Conservation (phyloP, 1,140 invertebrate genomes). For the Pogonognathellus flavescens region DNA sequence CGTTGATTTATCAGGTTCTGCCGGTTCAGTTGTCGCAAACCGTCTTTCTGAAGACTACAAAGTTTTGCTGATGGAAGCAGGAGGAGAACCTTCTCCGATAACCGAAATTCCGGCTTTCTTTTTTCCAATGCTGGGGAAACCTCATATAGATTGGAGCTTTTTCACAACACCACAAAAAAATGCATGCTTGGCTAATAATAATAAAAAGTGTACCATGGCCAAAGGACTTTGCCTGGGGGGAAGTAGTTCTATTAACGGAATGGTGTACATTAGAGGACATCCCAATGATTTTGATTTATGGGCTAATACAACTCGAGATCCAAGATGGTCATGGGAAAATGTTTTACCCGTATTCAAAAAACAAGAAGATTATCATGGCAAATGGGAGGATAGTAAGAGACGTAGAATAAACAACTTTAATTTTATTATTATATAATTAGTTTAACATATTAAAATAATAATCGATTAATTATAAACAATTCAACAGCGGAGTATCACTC, state of each 20-base stretch:
- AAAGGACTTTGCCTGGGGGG: slow-evolving; percentile 73
- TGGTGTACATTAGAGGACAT: slow-evolving; percentile 79
- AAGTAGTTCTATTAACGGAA: slow-evolving; percentile 74
- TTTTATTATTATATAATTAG: no score
- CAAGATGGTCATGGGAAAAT: slow-evolving; percentile 71
- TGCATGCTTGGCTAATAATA: slow-evolving; percentile 70
- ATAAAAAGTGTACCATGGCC: slow-evolving; percentile 67
- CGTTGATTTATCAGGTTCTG: no score
- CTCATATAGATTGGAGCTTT: slow-evolving; percentile 78
- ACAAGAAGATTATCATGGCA: slow-evolving; percentile 69
- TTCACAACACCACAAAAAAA: slow-evolving; percentile 74
- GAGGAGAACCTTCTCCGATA: slow-evolving; percentile 68
- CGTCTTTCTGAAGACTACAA: slow-evolving; percentile 70
- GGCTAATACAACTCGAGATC: slow-evolving; percentile 69
- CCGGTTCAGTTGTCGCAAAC: slow-evolving; percentile 74
- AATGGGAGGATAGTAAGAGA: slow-evolving; percentile 61
- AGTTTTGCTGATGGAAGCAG: slow-evolving; percentile 72
- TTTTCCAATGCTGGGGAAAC: slow-evolving; percentile 74
- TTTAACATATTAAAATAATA: no score
- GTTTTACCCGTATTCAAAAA: slow-evolving; percentile 74
- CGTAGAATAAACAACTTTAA: no score
- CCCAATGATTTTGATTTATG: slow-evolving; percentile 77
- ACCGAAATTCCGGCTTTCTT: slow-evolving; percentile 73
- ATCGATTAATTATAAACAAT: not conserved
- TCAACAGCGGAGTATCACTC: no score